phyloP scores from a whole-genome alignment of 2,113 vertebrate species.

The Macquaria australasica region DNA sequence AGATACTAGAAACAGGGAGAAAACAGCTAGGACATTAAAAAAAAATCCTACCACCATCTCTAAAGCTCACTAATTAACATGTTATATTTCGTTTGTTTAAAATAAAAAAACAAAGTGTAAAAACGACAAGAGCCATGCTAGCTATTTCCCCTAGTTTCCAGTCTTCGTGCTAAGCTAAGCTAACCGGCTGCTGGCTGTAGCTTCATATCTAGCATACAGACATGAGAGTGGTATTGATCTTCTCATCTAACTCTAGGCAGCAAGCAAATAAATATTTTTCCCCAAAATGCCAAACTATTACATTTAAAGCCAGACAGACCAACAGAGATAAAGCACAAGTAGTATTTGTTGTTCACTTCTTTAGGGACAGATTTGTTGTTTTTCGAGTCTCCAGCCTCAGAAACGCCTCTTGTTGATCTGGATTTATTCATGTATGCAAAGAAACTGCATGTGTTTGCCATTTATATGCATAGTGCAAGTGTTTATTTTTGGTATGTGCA shows the following conservation, averaged over 20 bases:
- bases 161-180: neutral
- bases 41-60: neutral
- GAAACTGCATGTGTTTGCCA: conserved; percentile 30
- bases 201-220: neutral
- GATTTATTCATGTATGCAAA: conserved; percentile 15
- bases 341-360: neutral
- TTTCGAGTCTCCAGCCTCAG: neutral
- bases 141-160: neutral
- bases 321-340: neutral
- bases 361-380: neutral
- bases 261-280: neutral
- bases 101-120: neutral
- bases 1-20: neutral
- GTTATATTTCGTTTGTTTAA: neutral
- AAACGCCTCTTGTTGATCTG: neutral
- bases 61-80: neutral
- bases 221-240: neutral
- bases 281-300: neutral
- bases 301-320: neutral
- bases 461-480: conserved; percentile 34
- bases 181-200: neutral
- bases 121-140: neutral
- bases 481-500: conserved; percentile 1
- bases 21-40: neutral
- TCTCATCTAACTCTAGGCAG: neutral